Base-by-base conservation (phyloP, 2,113 vertebrate genomes). In the Neodontobutis hainanensis region DNA sequence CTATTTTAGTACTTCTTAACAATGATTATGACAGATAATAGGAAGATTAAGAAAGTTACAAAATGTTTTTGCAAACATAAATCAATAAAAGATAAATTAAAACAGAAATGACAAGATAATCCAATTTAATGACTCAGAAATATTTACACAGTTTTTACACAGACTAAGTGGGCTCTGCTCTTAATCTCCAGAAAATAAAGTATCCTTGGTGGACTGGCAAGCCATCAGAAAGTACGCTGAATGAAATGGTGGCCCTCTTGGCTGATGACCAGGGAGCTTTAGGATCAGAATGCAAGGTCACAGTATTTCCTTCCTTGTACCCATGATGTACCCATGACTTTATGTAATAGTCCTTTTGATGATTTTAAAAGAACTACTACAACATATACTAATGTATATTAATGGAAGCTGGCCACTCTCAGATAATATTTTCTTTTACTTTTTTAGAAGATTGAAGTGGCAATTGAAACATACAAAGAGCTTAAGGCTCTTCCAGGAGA, bases 181-280 rank as follows among this genome's bases (percentile, higher is more conserved):
- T 56, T 7, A 16, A 8, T 35, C 4, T 14, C 9, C 15, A 90
- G 89, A 85, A 63, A 65, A 47, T 14, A 1, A 80, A 49, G 66
- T 75, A 11, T 9, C 80, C 82, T 5, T 27, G 2, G 1, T 77
- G 68, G 70, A 69, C 3, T 1, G 15, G 15, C 11, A 27, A 48
- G 8, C 15, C 61, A 11, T 5, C 32, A 19, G 10, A 51, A 5
- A 43, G 9, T 6, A 57, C 76, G 38, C 11, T 81, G 19, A 14
- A n/a, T 0, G 36, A 61, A 19, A 63, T 53, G 0, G 67, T 77
- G 3, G 38, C 19, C n/a, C 6, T 15, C 16, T 40, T 88, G 49
- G 64, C 62, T 1, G n/a, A 74, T 34, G n/a, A 27, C 3, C 84
- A 90, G 42, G 75, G 35, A 19, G 11, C 16, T 4, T 0, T 47